Conservation (phyloP, 2,113 vertebrate species). For the Anthoscopus minutus region DNA sequence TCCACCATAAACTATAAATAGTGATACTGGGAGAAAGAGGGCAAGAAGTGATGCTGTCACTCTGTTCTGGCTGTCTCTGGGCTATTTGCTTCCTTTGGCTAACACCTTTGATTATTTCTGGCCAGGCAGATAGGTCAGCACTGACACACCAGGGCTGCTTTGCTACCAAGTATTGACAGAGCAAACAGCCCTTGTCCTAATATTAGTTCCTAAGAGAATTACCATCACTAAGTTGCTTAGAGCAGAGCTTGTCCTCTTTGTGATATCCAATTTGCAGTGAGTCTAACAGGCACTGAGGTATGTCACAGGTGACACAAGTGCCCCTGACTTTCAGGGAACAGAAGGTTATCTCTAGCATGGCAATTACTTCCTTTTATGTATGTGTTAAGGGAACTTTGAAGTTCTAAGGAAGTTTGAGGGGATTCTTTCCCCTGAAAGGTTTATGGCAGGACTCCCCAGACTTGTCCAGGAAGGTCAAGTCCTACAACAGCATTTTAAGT, state of each 20-base stretch:
- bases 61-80: not conserved
- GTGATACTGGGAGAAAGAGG: not conserved
- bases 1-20: not conserved
- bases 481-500: not conserved
- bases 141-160: slow-evolving; percentile 5
- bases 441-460: not conserved
- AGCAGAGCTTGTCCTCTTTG: not conserved
- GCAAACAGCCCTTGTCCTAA: not conserved
- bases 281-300: not conserved
- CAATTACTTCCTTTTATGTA: not conserved
- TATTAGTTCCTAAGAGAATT: slow-evolving; percentile 19
- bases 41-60: not conserved
- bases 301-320: not conserved
- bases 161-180: not conserved
- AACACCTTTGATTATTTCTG: slow-evolving; percentile 10
- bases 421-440: rapidly evolving
- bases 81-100: not conserved
- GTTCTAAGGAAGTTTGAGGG: not conserved
- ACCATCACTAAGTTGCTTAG: slow-evolving; percentile 20
- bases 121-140: not conserved
- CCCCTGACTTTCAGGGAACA: not conserved
- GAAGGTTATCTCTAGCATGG: not conserved
- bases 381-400: not conserved
- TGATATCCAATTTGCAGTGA: not conserved
- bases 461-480: not conserved